Conservation (phyloP, 1,140 invertebrate species). For the Mizuhopecten yessoensis region DNA sequence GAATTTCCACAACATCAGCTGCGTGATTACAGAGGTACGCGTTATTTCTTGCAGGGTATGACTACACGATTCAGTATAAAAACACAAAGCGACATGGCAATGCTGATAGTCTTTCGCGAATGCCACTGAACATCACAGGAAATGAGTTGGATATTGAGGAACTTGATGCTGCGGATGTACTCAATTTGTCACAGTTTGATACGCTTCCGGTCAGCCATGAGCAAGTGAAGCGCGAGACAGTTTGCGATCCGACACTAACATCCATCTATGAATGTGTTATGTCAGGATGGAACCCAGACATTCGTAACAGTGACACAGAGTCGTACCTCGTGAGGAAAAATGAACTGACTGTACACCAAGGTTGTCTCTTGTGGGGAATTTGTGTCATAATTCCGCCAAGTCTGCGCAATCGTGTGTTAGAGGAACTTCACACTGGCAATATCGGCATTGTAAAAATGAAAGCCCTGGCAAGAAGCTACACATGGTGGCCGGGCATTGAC, state of each 20-base stretch:
- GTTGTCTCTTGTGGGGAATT: conserved; percentile 62
- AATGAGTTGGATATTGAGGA: conserved; percentile 3
- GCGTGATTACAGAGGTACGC: conserved; percentile 78
- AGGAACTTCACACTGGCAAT: conserved; percentile 84
- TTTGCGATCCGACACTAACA: conserved; percentile 44
- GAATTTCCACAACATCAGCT: conserved; percentile 78
- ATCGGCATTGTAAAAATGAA: too few relatives aligned
- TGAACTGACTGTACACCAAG: conserved; percentile 57
- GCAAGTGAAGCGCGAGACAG: neutral
- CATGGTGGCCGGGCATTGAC: conserved; percentile 86
- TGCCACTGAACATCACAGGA: neutral
- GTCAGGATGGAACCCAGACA: too few relatives aligned
- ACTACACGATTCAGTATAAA: conserved; percentile 60
- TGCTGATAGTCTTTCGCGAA: conserved; percentile 56
- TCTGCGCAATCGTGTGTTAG: conserved; percentile 77
- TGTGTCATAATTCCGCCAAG: conserved; percentile 81
- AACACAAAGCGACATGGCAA: conserved; percentile 41
- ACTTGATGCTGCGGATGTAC: neutral
- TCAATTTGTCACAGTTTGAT: too few relatives aligned
- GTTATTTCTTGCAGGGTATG: too few relatives aligned
- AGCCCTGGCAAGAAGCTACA: conserved; percentile 83
- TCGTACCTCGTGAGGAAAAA: conserved; percentile 44
- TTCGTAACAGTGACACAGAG: neutral
- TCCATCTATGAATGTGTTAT: too few relatives aligned
- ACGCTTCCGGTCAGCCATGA: too few relatives aligned